Percentiles rank a stretch among this genome's conserved stretches.
Evolutionary conservation across 1,140 invertebrate genomes (phyloP).

Genomic region (Eufriesea mexicana): DNA sequence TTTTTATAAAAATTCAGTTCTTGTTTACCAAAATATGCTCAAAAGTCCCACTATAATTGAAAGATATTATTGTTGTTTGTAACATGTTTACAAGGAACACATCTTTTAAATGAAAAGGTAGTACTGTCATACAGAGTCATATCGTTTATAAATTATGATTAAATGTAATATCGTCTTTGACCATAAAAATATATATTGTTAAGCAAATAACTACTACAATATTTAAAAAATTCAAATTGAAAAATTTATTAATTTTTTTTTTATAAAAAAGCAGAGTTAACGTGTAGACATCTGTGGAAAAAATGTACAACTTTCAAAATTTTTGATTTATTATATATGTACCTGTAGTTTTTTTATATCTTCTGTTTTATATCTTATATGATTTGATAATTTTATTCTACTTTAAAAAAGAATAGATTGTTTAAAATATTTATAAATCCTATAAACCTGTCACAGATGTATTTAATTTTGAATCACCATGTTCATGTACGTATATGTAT

Average conservation of each 20-base stretch:
- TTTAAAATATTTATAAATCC: slow-evolving; percentile 8
- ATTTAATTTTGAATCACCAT: slow-evolving; percentile 16
- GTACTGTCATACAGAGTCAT: slow-evolving; percentile 33
- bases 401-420: background rate
- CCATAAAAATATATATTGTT: background rate
- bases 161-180: background rate
- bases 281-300: background rate
- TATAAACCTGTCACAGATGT: background rate
- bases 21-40: slow-evolving; percentile 56
- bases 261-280: background rate
- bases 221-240: background rate
- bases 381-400: slow-evolving; percentile 8
- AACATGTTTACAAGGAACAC: slow-evolving; percentile 17
- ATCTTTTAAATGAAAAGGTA: slow-evolving; percentile 19
- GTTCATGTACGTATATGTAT: slow-evolving; percentile 33
- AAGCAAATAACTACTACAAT: background rate
- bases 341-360: background rate
- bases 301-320: background rate
- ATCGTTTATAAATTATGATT: slow-evolving; percentile 28
- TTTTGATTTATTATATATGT: background rate
- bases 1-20: slow-evolving; percentile 73
- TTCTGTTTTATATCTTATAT: background rate
- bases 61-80: slow-evolving; percentile 49
- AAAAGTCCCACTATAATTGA: slow-evolving; percentile 33
- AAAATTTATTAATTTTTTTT: background rate